Base-by-base conservation (phyloP, 1,140 invertebrate species). In the Papilio machaon region DNA sequence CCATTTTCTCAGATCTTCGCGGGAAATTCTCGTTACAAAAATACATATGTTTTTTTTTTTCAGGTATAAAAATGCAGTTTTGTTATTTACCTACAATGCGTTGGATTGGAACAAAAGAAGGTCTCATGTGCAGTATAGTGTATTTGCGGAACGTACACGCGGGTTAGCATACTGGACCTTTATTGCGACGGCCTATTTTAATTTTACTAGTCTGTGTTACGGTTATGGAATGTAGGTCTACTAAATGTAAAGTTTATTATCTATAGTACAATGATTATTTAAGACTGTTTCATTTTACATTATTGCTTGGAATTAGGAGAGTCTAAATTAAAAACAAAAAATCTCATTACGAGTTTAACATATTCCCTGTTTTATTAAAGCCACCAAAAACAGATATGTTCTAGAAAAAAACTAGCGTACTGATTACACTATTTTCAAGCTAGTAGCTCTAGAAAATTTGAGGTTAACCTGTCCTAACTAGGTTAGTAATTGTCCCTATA, bases 171-270 rank as follows among this genome's bases (percentile, higher is more conserved):
- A 64, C 77, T 46, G 77, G 54, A 35, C 77, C 77, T 79, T 77
- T 79, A 79, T 67, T 64, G 77, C 77, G 77, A 52, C 23, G 77
- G 54, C 77, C 77, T 79, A 79, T 79, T 64, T 79, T 77, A 77
- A 77, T 77, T 77, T 79, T 46, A 67, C 77, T 52, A 67, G 35
- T 43, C 54, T 79, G 77, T 79, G 58, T 43, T 35, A 79, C 77
- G 60, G 77, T 58, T 79, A 47, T 46, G n/a, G 35, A 67, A 79
- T 67, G 77, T 79, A 67, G 77, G 77, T 79, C 77, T 79, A 17
- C 49, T 43, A 64, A 38, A 78, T 43, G 52, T 43, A 35, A 77
- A 77, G 74, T 60, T 78, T 78, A 23, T 19, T 49, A 52, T 60
- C 52, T 60, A 11, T 38, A 54, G 52, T 35, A 76, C 54, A 78